These are phyloP conservation scores for Trissolcus japonicus DNA, from an alignment of 2,888 invertebrate genomes.

Conservation along the genomic window DNA sequence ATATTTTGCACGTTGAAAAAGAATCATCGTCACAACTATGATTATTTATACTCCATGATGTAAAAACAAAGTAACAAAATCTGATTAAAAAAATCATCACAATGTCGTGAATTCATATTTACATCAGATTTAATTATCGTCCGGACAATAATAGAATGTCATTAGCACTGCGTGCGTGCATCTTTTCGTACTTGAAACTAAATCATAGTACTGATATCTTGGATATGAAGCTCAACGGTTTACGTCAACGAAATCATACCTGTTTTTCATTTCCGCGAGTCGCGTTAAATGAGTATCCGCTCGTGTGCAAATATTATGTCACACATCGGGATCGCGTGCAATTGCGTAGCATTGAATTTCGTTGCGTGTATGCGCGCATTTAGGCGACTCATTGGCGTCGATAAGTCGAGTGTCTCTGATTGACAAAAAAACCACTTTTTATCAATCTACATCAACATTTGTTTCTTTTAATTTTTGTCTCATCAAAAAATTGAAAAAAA, in stretches of 20 bases:
- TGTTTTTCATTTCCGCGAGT: slow-evolving; percentile 35
- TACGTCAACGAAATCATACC: slow-evolving; percentile 34
- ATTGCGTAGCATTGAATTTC: slow-evolving; percentile 56
- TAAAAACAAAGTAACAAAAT: too few species aligned
- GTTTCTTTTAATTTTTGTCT: slow-evolving; percentile 2
- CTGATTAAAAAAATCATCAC: not conserved
- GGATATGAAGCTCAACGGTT: slow-evolving; percentile 18
- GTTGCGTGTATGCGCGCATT: slow-evolving; percentile 61
- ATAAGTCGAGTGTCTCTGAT: slow-evolving; percentile 29
- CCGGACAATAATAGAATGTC: slow-evolving; percentile 18
- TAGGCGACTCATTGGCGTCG: slow-evolving; percentile 60
- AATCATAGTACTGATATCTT: slow-evolving; percentile 11
- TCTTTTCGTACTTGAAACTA: slow-evolving; percentile 18
- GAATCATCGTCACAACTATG: too few species aligned
- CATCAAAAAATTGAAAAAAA: too few species aligned
- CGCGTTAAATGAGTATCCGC: slow-evolving; percentile 48
- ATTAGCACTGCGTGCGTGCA: slow-evolving; percentile 11
- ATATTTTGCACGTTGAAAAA: too few species aligned
- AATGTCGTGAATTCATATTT: slow-evolving; percentile 7
- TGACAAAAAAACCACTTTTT: slow-evolving; percentile 6
- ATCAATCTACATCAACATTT: not conserved
- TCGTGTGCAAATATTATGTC: slow-evolving; percentile 58
- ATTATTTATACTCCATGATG: too few species aligned
- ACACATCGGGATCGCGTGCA: slow-evolving; percentile 51
- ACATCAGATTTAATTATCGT: slow-evolving; percentile 15